These are phyloP conservation scores for Charaxes varanes DNA, from an alignment of 1,140 invertebrate species.

Conservation along the genomic window DNA sequence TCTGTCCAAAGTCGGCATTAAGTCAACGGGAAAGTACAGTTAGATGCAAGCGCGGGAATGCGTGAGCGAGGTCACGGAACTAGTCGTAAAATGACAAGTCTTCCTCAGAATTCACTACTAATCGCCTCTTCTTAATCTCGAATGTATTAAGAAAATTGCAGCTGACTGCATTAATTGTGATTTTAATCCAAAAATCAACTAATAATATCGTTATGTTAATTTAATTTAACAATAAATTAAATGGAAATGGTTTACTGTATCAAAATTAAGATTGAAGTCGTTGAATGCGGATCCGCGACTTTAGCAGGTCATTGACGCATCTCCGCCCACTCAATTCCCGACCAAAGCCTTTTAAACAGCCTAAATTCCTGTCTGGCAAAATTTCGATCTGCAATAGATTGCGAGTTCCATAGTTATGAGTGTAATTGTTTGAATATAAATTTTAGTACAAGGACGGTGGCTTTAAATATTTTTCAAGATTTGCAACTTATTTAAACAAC, in stretches of 20 bases:
- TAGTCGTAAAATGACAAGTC: slow-evolving; percentile 71
- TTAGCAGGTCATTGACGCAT: slow-evolving; percentile 71
- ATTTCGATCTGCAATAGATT: slow-evolving; percentile 19
- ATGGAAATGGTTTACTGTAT: slow-evolving; percentile 17
- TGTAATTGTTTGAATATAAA: neutral
- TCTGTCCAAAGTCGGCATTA: slow-evolving; percentile 69
- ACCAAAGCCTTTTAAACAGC: slow-evolving; percentile 42
- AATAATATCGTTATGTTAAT: slow-evolving; percentile 3
- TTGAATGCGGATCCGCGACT: slow-evolving; percentile 68
- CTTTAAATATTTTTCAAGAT: neutral
- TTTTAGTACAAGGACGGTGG: neutral
- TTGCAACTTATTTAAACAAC: no score
- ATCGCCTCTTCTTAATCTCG: slow-evolving; percentile 1
- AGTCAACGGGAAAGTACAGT: slow-evolving; percentile 73
- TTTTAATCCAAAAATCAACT: slow-evolving; percentile 1
- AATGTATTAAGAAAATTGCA: no score
- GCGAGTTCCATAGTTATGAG: slow-evolving; percentile 7
- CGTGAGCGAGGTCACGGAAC: slow-evolving; percentile 73
- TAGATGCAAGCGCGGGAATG: slow-evolving; percentile 72
- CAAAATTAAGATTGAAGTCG: slow-evolving; percentile 37
- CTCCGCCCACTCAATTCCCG: slow-evolving; percentile 56
- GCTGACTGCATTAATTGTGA: no score
- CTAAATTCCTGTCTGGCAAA: slow-evolving; percentile 26
- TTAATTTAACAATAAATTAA: slow-evolving; percentile 17
- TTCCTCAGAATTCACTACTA: slow-evolving; percentile 45